Evolutionary conservation across 2,113 vertebrate genomes (phyloP).

Genomic region (Leucosticte australis): DNA sequence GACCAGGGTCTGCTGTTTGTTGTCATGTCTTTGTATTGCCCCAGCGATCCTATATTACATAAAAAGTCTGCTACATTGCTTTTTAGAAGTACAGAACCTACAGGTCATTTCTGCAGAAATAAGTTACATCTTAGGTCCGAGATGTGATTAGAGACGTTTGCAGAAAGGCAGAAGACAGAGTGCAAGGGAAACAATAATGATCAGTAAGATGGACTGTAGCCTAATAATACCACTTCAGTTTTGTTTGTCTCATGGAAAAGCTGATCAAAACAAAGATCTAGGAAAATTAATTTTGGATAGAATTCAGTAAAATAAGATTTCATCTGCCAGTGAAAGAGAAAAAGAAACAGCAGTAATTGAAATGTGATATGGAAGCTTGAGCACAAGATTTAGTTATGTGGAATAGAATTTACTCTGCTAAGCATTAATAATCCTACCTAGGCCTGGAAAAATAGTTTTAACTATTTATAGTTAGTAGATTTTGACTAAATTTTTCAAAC

Average conservation of each 20-base stretch:
- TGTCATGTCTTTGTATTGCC: neutral
- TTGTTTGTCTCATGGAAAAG: neutral
- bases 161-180: neutral
- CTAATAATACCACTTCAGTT: neutral
- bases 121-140: neutral
- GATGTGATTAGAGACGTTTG: neutral
- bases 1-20: neutral
- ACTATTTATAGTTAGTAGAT: neutral
- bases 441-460: neutral
- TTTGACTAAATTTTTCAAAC: neutral
- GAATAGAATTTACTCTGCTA: neutral
- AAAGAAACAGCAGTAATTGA: constrained; percentile 25
- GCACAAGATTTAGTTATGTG: neutral
- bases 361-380: neutral
- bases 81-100: neutral
- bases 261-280: constrained; percentile 38
- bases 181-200: neutral
- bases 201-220: neutral
- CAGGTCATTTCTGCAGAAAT: neutral
- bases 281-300: constrained; percentile 42
- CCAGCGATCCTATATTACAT: neutral
- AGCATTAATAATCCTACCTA: neutral
- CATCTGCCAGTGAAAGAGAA: neutral
- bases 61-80: neutral
- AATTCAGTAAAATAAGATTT: constrained; percentile 12